Base-by-base conservation (phyloP, 2,797 vertebrate genomes). In the Micropoecilia bifurca region DNA sequence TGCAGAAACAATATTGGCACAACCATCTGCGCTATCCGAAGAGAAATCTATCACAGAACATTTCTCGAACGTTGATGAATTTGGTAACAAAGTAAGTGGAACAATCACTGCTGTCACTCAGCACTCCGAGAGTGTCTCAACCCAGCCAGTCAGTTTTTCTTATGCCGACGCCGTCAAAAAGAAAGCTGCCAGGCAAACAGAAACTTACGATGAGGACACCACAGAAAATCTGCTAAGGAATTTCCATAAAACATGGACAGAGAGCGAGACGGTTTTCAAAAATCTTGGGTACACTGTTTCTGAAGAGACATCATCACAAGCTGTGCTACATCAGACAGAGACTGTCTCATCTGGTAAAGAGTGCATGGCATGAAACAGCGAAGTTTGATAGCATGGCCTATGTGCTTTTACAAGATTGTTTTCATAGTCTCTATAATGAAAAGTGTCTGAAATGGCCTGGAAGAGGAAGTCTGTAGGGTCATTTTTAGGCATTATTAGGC, bases 101-200 rank as follows among this genome's bases (percentile, higher is more conserved):
- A 95, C 95, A 25, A 93, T 88, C 90, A 95, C 93, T 1, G 87
- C 95, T 39, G 85, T 95, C 43, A 94, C 93, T n/a, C 91, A 83
- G 66, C 93, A 92, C 87, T 94, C 95, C 1, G 93, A 96, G 80
- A 94, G 92, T 1, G 33, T 85, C 48, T 94, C 91, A 12, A 72
- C 81, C 13, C 93, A 95, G 46, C 93, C 71, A 33, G 91, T 83
- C 28, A 95, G 96, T 4, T 97, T 97, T 33, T 98, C 97, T 14
- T 98, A 98, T 2, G 97, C 98, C 47, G 97, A 98, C 59, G 97
- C 96, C 1, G 96, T 98, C 2, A 97, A 96, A 82, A 96, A 93
- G 78, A 97, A 97, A 59, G 90, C 95, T 45, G 87, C 95, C 25
- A 91, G 33, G 20, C 81, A 7, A 72, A 85, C 90, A 18, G 90